phyloP scores from a whole-genome alignment of 1,140 invertebrate species.

The Marisa cornuarietis region DNA sequence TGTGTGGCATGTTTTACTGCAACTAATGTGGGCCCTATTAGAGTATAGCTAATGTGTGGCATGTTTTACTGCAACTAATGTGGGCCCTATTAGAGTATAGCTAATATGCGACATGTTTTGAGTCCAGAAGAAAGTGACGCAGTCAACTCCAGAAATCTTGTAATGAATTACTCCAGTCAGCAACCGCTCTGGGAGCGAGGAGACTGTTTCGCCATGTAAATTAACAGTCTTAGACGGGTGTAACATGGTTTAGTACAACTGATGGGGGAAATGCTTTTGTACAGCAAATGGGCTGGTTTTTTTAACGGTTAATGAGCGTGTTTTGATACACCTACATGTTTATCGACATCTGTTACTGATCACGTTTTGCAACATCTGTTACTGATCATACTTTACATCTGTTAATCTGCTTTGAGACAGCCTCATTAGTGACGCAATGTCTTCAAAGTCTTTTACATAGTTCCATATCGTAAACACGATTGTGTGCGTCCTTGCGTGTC shows the following conservation, averaged over 20 bases:
- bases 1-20: too few relatives aligned
- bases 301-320: background rate
- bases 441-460: background rate
- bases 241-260: background rate
- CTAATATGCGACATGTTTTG: too few relatives aligned
- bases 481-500: background rate
- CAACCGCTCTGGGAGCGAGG: background rate
- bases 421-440: background rate
- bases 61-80: too few relatives aligned
- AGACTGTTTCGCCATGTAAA: background rate
- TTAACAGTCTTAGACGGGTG: background rate
- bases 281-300: too few relatives aligned
- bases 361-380: background rate
- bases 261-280: background rate
- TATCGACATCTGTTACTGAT: background rate
- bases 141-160: background rate
- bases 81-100: too few relatives aligned
- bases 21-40: too few relatives aligned
- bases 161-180: slow-evolving; percentile 16
- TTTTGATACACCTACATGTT: background rate
- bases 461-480: background rate
- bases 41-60: too few relatives aligned
- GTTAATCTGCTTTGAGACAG: background rate
- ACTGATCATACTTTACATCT: background rate
- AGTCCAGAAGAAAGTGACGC: background rate